Base-by-base conservation (phyloP, 2,113 vertebrate genomes). In the Rousettus leschenaultii region DNA sequence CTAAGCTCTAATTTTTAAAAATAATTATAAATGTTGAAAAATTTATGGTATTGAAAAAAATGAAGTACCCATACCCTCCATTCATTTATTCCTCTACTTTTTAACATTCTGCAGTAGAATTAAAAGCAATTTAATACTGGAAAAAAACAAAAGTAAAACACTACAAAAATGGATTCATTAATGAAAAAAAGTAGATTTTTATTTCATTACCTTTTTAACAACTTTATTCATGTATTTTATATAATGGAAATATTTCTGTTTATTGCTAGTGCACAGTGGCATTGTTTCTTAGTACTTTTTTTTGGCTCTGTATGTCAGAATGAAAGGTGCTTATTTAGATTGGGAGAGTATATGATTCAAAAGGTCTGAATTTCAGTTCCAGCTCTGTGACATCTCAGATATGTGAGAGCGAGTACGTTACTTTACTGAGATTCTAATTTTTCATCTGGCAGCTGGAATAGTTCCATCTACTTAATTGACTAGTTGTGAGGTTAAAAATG, bases 1-100 rank as follows among this genome's bases (percentile, higher is more conserved):
- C 65, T 26, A 65, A 40, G 21, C 18, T 77, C 53, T 89, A 43
- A 74, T 95, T 90, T 83, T 48, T 5, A 13, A 90, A 95, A 95
- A 38, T 66, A 8, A 33, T 48, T 63, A 55, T 61, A 77, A 77
- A 61, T 43, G 10, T 57, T 10, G 24, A 63, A 86, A 95, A 71
- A 43, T 22, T 40, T 24, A 40, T 4, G 5, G 5, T 70, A 51
- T 43, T 55, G 10, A 13, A 51, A 87, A 51, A 86, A 91, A 11
- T 61, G 40, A 92, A 57, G 83, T 22, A 45, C 12, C 15, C 8
- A 40, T 0, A 43, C 33, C 6, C 0, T 30, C 11, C 8, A 59
- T 86, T 89, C 15, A 12, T 70, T 70, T 22, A 80, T 85, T 38
- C 48, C 11, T 82, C 55, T 38, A 14, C 14, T 57, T 73, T 63